Evolutionary conservation across 2,797 vertebrate species (phyloP), one percentile per base, ranked within the genome.

Genomic region (Anguilla marmorata): DNA sequence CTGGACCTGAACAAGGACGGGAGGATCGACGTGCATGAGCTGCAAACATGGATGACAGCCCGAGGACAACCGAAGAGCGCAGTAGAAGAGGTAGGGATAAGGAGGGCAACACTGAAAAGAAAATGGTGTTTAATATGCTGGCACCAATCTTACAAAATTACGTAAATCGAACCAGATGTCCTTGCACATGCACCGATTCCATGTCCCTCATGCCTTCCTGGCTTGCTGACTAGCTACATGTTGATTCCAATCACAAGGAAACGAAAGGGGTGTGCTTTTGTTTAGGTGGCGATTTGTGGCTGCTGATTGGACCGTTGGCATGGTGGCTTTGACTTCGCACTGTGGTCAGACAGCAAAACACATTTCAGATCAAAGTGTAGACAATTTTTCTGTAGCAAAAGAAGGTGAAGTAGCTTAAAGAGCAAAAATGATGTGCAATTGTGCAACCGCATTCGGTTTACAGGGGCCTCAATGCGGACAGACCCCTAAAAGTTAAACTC

Each of bases 1-100:
- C 94, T 98, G 91, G 98, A 98, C 93, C 85, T 97, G 86, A 98
- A 98, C 93, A 96, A 96, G 94, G 97, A 98, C 90, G 98, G 98
- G 87, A 95, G 91, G 85, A 95, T 98, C 87, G 97, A 98, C 90
- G 93, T 98, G 85, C 69, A 91, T n/a, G 98, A 98, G 91, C 95
- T 98, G 91, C 93, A 96, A 90, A 92, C 93, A 6, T 97, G 97
- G 2, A 94, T 98, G 92, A 95, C 95, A 1, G 93, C 93, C 8
- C 93, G 95, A 89, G 96, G 97, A 85, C 92, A 95, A 33, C 93
- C 94, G 84, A 92, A 90, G 80, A 80, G 93, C 87, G 92, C 94
- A 1, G 88, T 96, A 45, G 95, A 97, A 89, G 96, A 93, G 96
- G 97, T 97, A 91, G 91, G 91, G 45, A n/a, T 56, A 16, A 85